These are phyloP conservation scores for Leptatherina wallacei DNA, from an alignment of 2,797 vertebrate species.

Conservation along the genomic window DNA sequence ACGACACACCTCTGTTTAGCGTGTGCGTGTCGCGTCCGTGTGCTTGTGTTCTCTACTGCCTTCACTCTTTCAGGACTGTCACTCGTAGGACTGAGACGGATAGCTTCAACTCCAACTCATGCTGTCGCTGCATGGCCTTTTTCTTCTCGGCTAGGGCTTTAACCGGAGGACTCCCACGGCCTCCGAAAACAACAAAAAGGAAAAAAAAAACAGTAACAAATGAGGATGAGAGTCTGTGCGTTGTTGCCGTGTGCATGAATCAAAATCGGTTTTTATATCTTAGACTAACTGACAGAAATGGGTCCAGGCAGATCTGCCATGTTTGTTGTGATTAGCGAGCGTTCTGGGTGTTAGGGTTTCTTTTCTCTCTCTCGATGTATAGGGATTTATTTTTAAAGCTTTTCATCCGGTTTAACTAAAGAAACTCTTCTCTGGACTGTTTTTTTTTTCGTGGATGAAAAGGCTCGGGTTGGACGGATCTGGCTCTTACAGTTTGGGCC, in stretches of 20 bases:
- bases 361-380: conserved; percentile 29
- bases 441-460: conserved; percentile 19
- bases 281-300: conserved; percentile 38
- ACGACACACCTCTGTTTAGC: conserved; percentile 21
- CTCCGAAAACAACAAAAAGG: no score
- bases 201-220: background rate
- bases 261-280: conserved; percentile 9
- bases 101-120: conserved; percentile 33
- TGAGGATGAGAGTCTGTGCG: conserved; percentile 33
- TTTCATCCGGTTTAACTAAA: conserved; percentile 26
- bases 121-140: conserved; percentile 65
- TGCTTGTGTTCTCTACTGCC: conserved; percentile 55
- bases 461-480: conserved; percentile 2
- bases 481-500: background rate
- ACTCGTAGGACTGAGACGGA: conserved; percentile 26
- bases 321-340: conserved; percentile 39
- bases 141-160: conserved; percentile 52
- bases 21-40: conserved; percentile 17
- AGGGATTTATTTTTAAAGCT: conserved; percentile 19
- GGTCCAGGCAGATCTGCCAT: conserved; percentile 45
- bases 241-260: conserved; percentile 50
- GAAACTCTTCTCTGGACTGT: conserved; percentile 6
- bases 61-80: conserved; percentile 54
- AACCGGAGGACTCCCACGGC: conserved; percentile 26
- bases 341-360: conserved; percentile 38